A percentile compares a stretch with the other conserved stretches of the same genome.
Evolutionary conservation across 2,888 invertebrate genomes (phyloP).

Genomic region (Cenopis cana): DNA sequence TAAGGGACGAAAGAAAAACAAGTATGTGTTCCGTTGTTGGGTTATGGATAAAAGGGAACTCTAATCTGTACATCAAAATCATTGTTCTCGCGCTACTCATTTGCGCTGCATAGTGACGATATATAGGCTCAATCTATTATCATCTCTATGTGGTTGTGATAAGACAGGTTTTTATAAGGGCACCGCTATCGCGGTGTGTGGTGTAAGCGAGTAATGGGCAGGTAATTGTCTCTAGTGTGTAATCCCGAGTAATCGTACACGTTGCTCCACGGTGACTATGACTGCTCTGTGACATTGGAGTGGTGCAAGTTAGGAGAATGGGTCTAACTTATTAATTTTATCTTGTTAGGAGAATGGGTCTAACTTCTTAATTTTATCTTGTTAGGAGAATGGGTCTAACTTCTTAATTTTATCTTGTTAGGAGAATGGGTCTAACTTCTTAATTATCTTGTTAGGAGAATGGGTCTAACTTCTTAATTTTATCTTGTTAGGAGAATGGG

Average conservation of each 20-base stretch:
- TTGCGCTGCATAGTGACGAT: neutral
- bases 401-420: too few species aligned
- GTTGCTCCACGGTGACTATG: constrained; percentile 35
- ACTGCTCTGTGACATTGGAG: constrained; percentile 34
- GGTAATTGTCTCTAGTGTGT: constrained; percentile 56
- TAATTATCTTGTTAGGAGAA: too few species aligned
- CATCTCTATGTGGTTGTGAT: neutral
- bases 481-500: too few species aligned
- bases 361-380: too few species aligned
- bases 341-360: too few species aligned
- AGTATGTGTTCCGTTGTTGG: neutral
- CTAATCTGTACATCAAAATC: neutral
- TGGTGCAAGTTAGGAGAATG: constrained; percentile 19
- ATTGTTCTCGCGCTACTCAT: neutral
- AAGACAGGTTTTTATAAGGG: constrained; percentile 11
- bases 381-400: too few species aligned
- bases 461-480: neutral
- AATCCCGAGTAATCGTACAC: constrained; percentile 50
- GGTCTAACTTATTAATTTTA: neutral
- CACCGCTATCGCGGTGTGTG: constrained; percentile 17
- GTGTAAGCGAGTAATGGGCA: constrained; percentile 53
- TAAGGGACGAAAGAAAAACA: neutral
- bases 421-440: too few species aligned
- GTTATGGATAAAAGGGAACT: neutral
- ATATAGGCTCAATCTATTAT: constrained; percentile 3